Base-by-base conservation (phyloP, 2,888 invertebrate genomes). In the Pristionchus exspectatus region DNA sequence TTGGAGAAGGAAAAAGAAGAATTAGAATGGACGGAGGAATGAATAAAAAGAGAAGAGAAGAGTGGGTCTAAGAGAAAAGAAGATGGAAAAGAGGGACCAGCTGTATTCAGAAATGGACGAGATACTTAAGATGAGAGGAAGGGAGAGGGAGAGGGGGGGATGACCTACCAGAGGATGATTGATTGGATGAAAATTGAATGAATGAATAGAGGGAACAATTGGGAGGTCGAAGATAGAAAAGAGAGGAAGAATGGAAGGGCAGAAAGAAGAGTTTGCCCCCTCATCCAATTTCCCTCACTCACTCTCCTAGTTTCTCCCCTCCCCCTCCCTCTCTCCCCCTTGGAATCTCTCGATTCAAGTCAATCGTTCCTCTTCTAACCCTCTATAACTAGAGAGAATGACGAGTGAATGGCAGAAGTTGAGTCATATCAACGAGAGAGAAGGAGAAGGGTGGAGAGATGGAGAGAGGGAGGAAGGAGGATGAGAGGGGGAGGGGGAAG, bases 61-160 rank as follows among this genome's bases (percentile, higher is more conserved):
- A n/a, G 27, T 16, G 84, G n/a, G 38, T 24, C 16, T 14, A 33
- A 81, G 27, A 44, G 81, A 54, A 54, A 50, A n/a, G n/a, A 24
- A 54, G 84, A 84, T 27, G 84, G 56, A 84, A n/a, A 50, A 50
- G 44, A 72, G 72, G 72, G 72, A 72, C 72, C 72, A 30, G 27
- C 72, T 72, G 72, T 27, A 30, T 27, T 72, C 33, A 30, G 27
- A 72, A n/a, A 30, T 72, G 72, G 33, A 72, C 16, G 30, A 72
- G 33, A 27, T 24, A 30, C 27, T 72, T 24, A 30, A 72, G 27
- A 27, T 30, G 72, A 72, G 72, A 72, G 33, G 33, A 72, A 27
- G 72, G 30, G 81, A 81, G n/a, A 33, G 30, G 27, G 74, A 74
- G 9, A 44, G 77, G 16, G 69, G 24, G 27, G 30, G 69, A 69